Evolutionary conservation across 2,797 vertebrate species (phyloP).

Genomic region (Poecilia gillii): DNA sequence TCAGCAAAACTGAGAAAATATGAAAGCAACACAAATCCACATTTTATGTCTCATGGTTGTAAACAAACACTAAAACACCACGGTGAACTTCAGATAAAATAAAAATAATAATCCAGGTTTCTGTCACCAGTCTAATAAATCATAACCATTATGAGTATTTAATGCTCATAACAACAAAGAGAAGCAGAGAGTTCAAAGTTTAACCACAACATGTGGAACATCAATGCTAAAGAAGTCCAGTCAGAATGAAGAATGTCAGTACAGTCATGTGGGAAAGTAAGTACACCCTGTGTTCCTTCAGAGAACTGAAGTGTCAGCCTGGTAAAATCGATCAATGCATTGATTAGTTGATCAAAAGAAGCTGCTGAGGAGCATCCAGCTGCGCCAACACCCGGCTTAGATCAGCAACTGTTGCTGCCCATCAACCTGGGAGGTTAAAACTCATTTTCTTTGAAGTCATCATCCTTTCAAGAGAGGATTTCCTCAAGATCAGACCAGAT

Average conservation of each 20-base stretch:
- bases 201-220: too few species aligned
- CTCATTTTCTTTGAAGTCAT: neutral
- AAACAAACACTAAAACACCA: neutral
- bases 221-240: neutral
- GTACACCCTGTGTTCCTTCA: neutral
- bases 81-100: neutral
- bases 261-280: neutral
- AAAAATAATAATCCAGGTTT: neutral
- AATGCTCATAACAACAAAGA: neutral
- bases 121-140: too few species aligned
- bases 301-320: neutral
- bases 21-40: too few species aligned
- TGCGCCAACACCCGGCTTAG: neutral
- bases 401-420: too few species aligned
- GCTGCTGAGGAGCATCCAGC: too few species aligned
- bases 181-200: neutral
- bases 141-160: neutral
- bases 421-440: too few species aligned
- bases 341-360: neutral
- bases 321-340: neutral
- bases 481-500: neutral
- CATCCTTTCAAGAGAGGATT: neutral
- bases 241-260: neutral
- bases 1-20: too few species aligned
- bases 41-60: too few species aligned